These are phyloP conservation scores for Gallinago nigripennis DNA, from an alignment of 2,797 vertebrate genomes.

Conservation along the genomic window DNA sequence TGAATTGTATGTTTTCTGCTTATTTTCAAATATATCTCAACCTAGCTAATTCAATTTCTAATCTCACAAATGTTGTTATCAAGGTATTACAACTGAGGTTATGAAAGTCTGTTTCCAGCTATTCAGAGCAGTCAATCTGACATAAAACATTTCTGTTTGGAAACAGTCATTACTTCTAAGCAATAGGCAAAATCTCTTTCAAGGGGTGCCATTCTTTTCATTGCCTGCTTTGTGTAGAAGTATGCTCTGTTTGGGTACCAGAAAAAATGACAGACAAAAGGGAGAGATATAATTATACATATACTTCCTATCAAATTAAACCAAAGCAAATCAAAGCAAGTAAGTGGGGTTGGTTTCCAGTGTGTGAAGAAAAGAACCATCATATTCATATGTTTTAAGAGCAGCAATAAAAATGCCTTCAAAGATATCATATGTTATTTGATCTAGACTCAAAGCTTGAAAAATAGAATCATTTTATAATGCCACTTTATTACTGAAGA, in stretches of 20 bases:
- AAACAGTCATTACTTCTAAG: neutral
- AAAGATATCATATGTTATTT: constrained; percentile 34
- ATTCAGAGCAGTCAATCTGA: constrained; percentile 21
- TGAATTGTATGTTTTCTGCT: neutral
- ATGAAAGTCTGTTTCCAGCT: neutral
- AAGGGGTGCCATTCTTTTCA: constrained; percentile 9
- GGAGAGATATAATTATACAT: neutral
- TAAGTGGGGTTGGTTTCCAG: constrained; percentile 4
- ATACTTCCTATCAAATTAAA: constrained; percentile 30
- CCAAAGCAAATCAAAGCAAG: constrained; percentile 4
- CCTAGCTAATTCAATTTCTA: neutral
- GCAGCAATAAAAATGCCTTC: constrained; percentile 37
- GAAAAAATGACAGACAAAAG: constrained; percentile 30
- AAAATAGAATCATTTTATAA: constrained; percentile 55
- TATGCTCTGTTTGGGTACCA: neutral
- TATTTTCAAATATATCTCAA: constrained; percentile 13
- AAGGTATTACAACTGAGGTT: constrained; percentile 26
- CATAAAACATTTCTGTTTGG: constrained; percentile 25
- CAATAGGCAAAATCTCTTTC: neutral
- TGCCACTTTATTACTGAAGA: constrained; percentile 42
- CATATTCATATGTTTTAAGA: constrained; percentile 32
- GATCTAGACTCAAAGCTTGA: constrained; percentile 55
- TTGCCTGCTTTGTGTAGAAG: neutral
- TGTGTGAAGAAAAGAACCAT: constrained; percentile 15
- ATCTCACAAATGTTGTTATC: constrained; percentile 21